A percentile compares a stretch with the other conserved stretches of the same genome.
phyloP scores from a whole-genome alignment of 2,113 vertebrate genomes.

The Panthera leo region DNA sequence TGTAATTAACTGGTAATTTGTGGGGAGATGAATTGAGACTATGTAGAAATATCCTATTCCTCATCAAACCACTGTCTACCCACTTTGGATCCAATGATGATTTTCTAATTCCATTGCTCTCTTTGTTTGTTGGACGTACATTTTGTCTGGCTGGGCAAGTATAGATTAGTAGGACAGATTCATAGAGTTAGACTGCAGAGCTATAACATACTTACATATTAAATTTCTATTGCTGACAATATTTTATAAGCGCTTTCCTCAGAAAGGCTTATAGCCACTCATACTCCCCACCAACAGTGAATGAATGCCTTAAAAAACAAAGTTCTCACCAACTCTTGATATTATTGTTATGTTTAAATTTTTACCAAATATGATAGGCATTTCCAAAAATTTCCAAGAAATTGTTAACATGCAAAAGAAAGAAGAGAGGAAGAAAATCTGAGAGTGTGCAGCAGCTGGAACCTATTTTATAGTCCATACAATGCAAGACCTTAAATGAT shows the following conservation, averaged over 20 bases:
- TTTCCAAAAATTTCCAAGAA: not conserved
- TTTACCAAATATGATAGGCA: not conserved
- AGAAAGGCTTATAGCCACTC: not conserved
- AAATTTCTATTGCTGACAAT: not conserved
- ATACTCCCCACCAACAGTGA: not conserved
- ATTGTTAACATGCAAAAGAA: not conserved
- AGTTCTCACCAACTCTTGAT: not conserved
- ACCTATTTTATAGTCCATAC: not conserved
- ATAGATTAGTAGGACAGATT: not conserved
- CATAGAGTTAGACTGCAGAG: not conserved
- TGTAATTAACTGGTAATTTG: not conserved
- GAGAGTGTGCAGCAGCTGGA: not conserved
- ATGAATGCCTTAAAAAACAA: not conserved
- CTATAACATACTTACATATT: not conserved
- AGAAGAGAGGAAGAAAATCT: not conserved
- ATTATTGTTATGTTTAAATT: not conserved
- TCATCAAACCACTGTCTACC: not conserved
- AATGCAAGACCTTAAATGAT: not conserved
- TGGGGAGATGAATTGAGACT: conserved; percentile 24
- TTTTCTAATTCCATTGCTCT: not conserved
- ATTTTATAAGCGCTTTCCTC: not conserved
- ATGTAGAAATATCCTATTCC: conserved; percentile 14
- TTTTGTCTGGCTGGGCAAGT: not conserved
- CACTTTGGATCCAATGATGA: not conserved
- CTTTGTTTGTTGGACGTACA: not conserved